Evolutionary conservation across 2,888 invertebrate species (phyloP).

Genomic region (Artemia sp.): DNA sequence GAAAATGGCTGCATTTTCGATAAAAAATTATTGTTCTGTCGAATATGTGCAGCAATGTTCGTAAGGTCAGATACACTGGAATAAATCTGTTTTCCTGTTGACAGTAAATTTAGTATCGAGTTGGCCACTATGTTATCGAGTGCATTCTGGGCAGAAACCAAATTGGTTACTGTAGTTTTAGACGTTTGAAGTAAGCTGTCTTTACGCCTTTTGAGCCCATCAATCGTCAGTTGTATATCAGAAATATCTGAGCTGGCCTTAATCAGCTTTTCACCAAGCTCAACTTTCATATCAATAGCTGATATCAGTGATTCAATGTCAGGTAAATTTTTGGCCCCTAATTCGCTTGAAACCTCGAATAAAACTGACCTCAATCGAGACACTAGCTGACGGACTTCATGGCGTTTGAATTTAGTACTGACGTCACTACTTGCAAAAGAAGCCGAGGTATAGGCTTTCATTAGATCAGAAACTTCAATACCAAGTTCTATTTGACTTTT

Average conservation of each 20-base stretch:
- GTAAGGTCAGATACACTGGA: neutral
- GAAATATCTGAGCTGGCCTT: neutral
- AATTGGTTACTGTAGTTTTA: neutral
- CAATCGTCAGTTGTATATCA: neutral
- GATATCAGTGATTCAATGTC: neutral
- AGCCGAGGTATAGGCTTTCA: neutral
- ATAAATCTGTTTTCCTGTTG: neutral
- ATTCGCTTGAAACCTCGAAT: neutral
- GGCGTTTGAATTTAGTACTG: neutral
- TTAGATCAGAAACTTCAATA: neutral
- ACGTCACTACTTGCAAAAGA: neutral
- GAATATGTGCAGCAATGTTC: neutral
- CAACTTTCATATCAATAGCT: neutral
- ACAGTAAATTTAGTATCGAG: neutral
- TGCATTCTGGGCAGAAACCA: neutral
- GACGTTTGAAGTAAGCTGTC: neutral
- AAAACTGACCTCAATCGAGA: neutral
- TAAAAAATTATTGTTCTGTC: slow-evolving; percentile 1
- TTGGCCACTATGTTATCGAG: neutral
- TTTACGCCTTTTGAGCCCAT: neutral
- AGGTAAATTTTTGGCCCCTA: neutral
- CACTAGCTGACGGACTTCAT: neutral
- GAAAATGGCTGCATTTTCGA: neutral
- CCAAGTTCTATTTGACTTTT: neutral
- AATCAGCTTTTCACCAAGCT: slow-evolving; percentile 3